Evolutionary conservation across 1,140 invertebrate genomes (phyloP).

Genomic region (Trichoplusia ni): DNA sequence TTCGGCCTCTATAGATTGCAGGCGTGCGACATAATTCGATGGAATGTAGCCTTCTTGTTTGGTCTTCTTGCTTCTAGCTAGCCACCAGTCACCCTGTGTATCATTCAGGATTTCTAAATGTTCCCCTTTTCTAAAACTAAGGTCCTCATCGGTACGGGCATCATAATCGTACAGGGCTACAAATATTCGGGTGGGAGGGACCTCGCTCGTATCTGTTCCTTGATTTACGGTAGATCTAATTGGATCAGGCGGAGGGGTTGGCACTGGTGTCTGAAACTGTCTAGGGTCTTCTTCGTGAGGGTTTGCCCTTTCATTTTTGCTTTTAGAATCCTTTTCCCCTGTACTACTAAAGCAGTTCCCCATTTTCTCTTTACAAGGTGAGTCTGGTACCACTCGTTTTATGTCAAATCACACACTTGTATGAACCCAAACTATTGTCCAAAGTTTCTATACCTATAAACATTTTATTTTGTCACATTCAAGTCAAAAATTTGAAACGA

Average conservation of each 20-base stretch:
- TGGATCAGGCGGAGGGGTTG: conserved; percentile 85
- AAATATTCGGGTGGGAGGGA: conserved; percentile 92
- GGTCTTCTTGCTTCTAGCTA: conserved; percentile 96
- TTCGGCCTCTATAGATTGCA: conserved; percentile 99
- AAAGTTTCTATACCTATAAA: conserved; percentile 70
- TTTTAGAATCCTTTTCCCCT: conserved; percentile 84
- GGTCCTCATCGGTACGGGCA: conserved; percentile 98
- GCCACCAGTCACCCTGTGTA: conserved; percentile 99
- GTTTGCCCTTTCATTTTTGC: conserved; percentile 84
- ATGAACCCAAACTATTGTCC: conserved; percentile 65
- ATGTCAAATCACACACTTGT: conserved; percentile 79
- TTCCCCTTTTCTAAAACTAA: conserved; percentile 99
- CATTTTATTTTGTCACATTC: conserved; percentile 77
- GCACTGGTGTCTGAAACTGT: conserved; percentile 84
- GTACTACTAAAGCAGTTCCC: conserved; percentile 88
- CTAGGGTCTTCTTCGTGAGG: conserved; percentile 84
- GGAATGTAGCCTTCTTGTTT: conserved; percentile 99
- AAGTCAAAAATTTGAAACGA: conserved; percentile 66
- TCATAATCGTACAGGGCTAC: conserved; percentile 99
- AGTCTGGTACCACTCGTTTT: conserved; percentile 76
- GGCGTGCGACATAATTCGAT: conserved; percentile 99
- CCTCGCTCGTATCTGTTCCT: conserved; percentile 76
- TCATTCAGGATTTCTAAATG: conserved; percentile 99
- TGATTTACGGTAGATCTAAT: conserved; percentile 81
- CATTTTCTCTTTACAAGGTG: conserved; percentile 84